Evolutionary conservation across 2,113 vertebrate genomes (phyloP), one percentile per base, ranked within the genome.

Genomic region (Forbesichthys agassizii): DNA sequence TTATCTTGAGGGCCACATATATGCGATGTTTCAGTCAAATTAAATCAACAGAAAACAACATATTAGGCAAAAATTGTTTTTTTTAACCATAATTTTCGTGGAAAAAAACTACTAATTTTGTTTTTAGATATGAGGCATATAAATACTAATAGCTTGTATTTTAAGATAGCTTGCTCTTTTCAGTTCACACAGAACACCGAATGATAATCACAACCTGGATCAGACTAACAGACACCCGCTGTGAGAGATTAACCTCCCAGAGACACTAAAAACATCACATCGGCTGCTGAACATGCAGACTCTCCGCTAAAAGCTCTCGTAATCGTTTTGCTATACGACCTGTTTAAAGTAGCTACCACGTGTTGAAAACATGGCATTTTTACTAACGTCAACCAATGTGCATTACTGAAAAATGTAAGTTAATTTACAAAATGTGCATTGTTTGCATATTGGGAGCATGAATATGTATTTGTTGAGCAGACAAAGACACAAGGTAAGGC

Each of bases 401-500:
- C 27, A 27, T 27, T 27, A 27, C 27, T 27, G 27, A 27, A 27
- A 27, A 27, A 27, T 2, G 2, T 27, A 27, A 1, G 27, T 27
- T 27, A 2, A 27, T 27, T 27, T 27, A 27, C 27, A 27, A 27
- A 57, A 57, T 10, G 55, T 33, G 7, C 33, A 27, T 57, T 57
- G 55, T 6, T 57, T 57, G 18, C 53, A 16, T 53, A 5, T 33
- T 3, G 18, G 7, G 16, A 2, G 18, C n/a, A 57, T 57, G 55
- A 57, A 57, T 57, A 57, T 57, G 86, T 70, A 88, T 89, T 82
- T 81, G 81, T 79, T 48, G 81, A 83, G 80, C 56, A 62, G 81
- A 84, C 75, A 89, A 78, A 90, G 83, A 86, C 84, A 81, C 83
- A 86, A 87, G 86, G 85, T 84, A 80, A 88, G 75, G 81, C 84